Evolutionary conservation across 1,140 invertebrate genomes (phyloP), one percentile per base, ranked within the genome.

Genomic region (Manduca sexta): DNA sequence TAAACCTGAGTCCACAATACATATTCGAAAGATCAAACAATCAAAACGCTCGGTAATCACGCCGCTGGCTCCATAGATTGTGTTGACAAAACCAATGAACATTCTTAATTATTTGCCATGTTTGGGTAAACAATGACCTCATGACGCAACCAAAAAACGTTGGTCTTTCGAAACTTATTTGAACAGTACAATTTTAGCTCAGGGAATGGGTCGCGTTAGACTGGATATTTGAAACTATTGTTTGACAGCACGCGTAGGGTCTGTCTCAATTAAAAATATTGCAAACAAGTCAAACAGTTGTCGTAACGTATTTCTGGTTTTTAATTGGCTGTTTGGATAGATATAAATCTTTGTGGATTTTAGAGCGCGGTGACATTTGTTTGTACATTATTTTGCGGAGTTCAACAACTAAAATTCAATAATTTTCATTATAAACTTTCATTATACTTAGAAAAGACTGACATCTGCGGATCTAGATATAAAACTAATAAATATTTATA

Each of bases 211-310:
- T 74, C 75, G 43, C 17, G 33, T 8, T 53, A 61, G 52, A 62
- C 18, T 77, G 69, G 75, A 26, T 35, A 34, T 15, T 51, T 42
- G 45, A 50, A 78, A 81, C 74, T 78, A 78, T 84, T 79, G 75
- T 80, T 77, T 77, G 69, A 58, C 61, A 49, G 56, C 57, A 57
- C 58, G 68, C 59, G 62, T 61, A 59, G 68, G 75, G 74, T 74
- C 63, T 78, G 75, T 72, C 73, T 72, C 77, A 84, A 84, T 84
- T 84, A 80, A 84, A 84, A 84, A 84, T 81, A 80, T 81, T 70
- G 69, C 75, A 69, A 70, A 81, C 77, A 81, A 69, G 66, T 69
- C 74, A 81, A 81, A 84, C 80, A 84, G 64, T 81, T 78, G 77
- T 84, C 71, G 66, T 52, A 56, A 51, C 56, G 61, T 65, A 65